Evolutionary conservation across 1,140 invertebrate genomes (phyloP), one percentile per base, ranked within the genome.

Genomic region (Streblospio benedicti): DNA sequence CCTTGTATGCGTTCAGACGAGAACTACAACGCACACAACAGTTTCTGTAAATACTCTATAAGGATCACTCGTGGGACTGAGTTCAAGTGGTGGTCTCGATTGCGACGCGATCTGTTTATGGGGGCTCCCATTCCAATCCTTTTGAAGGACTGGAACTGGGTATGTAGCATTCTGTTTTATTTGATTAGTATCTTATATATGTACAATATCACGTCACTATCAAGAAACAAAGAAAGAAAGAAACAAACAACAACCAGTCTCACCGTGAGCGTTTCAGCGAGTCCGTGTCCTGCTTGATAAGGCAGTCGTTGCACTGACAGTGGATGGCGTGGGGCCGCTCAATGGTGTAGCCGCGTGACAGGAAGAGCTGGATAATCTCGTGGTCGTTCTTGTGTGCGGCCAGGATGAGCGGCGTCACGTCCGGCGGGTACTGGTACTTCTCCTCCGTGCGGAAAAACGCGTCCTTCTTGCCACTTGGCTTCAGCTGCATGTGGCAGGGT

Each of bases 1-100:
- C 93, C 63, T 86, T 83, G 76, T 95, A 96, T 59, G 92, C 89
- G 70, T 94, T 93, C 6, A 97, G 87, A 41, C 92, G 83, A 0
- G 90, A 90, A 31, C 90, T 81, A n/a, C n/a, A n/a, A n/a, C n/a
- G 0, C 92, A 95, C 67, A 92, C 86, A n/a, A n/a, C n/a, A n/a
- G n/a, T n/a, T n/a, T n/a, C n/a, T n/a, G n/a, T n/a, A n/a, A n/a
- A n/a, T n/a, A n/a, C n/a, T n/a, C n/a, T n/a, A n/a, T n/a, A n/a
- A n/a, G n/a, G n/a, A n/a, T n/a, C n/a, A n/a, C n/a, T n/a, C n/a
- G n/a, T n/a, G n/a, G n/a, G n/a, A n/a, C n/a, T n/a, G n/a, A n/a
- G n/a, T n/a, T n/a, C n/a, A n/a, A n/a, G n/a, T n/a, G n/a, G n/a
- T n/a, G n/a, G n/a, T n/a, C n/a, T n/a, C n/a, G n/a, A n/a, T n/a